Base-by-base conservation (phyloP, 30 jellyfish, hydroid and myxozoan species). In the Cassiopea xamachana region DNA sequence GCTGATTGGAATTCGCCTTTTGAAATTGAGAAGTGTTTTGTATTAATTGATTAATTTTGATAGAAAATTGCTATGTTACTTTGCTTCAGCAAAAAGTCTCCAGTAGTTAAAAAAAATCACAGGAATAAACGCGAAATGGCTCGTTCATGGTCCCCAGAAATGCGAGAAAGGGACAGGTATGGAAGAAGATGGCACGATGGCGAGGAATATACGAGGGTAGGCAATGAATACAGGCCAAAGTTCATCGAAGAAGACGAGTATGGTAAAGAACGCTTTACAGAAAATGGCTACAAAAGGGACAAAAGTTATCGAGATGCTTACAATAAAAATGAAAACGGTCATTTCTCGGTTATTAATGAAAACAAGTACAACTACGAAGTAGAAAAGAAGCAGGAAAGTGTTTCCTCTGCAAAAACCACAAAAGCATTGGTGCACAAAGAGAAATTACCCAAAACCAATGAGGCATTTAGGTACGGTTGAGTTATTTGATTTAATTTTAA, bases 71-170 rank as follows among this genome's bases (percentile, higher is more conserved):
- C 58, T 17, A 87, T 87, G 94, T 49, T 75, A 17, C 83, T 87
- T 60, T 87, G 94, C 74, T 87, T 87, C 72, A 87, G 94, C 60
- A 87, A 87, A 61, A 87, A 78, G 68, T 87, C 94, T n/a, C 94
- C 94, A 44, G 84, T 75, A n/a, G 94, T 77, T 68, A 15, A 62
- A 47, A 87, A 87, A 49, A 27, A 46, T 49, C 15, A 18, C 61
- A 55, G 62, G 7, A 0, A 46, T 48, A 64, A n/a, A 9, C 5
- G 80, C 15, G 62, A 62, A 55, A 45, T 45, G 74, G 19, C 60
- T 14, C 84, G 79, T 18, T 12, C 89, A n/a, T 87, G 94, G 94
- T 87, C 94, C 1, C 89, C 89, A 9, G 89, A 77, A 12, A 10
- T 43, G 49, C 47, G 81, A 14, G 82, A 77, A 49, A 77, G 64